A percentile compares a stretch with the other conserved stretches of the same genome.
Conservation (phyloP, 1,140 invertebrate genomes). For the Teleogryllus occipitalis region DNA sequence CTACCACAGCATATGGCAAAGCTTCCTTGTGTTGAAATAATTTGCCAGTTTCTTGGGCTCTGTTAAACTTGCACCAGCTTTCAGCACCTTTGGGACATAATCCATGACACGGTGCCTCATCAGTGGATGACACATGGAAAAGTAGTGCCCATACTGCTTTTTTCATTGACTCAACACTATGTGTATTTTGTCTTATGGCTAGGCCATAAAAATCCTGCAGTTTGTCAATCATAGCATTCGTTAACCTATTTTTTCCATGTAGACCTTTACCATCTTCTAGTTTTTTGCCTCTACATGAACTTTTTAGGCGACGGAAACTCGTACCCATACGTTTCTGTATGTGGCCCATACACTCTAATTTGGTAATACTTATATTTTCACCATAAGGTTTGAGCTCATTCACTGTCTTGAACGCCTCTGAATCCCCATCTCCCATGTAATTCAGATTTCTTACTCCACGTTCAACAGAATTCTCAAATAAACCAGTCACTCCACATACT, state of each 20-base stretch:
- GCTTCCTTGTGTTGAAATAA: conserved; percentile 18
- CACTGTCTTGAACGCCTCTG: neutral
- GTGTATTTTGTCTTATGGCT: conserved; percentile 24
- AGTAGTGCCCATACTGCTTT: conserved; percentile 25
- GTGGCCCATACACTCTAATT: conserved; percentile 3
- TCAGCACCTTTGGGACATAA: too few species aligned
- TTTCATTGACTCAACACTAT: conserved; percentile 21
- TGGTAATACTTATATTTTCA: neutral
- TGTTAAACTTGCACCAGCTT: conserved; percentile 31
- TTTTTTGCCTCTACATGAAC: neutral
- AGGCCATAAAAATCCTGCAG: too few species aligned
- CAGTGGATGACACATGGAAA: conserved; percentile 23
- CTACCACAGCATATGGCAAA: too few species aligned
- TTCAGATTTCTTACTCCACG: neutral
- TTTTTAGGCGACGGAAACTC: neutral
- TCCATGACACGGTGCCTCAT: conserved; percentile 24
- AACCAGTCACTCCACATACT: too few species aligned
- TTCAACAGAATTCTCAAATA: too few species aligned
- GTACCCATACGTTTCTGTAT: neutral
- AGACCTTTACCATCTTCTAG: neutral
- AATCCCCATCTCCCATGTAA: neutral
- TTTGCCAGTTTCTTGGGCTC: conserved; percentile 24
- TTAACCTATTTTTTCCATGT: conserved; percentile 22
- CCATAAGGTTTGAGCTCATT: conserved; percentile 2
- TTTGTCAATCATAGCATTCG: conserved; percentile 21